phyloP scores from a whole-genome alignment of 1,140 invertebrate species.

The Drosophila nasuta region DNA sequence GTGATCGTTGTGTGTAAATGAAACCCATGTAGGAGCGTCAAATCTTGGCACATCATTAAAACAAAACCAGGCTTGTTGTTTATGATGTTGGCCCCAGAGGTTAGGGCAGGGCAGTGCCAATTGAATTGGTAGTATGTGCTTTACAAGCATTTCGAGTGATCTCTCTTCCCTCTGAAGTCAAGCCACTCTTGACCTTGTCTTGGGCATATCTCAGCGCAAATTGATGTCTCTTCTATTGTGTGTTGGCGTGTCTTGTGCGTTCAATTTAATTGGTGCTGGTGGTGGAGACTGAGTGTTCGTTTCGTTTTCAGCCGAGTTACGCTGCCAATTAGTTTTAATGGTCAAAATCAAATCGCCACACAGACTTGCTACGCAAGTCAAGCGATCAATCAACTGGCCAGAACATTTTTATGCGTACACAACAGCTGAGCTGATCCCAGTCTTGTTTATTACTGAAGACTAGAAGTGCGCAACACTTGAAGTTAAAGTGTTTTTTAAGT shows the following conservation, averaged over 20 bases:
- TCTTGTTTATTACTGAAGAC: background rate
- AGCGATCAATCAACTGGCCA: background rate
- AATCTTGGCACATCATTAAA: conserved; percentile 74
- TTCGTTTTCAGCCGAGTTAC: conserved; percentile 2
- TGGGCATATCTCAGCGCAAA: conserved; percentile 11
- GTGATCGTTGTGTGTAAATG: conserved; percentile 29
- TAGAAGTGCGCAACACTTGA: background rate
- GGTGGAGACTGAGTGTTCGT: background rate
- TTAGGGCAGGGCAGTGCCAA: conserved; percentile 33
- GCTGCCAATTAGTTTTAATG: conserved; percentile 71
- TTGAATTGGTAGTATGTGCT: conserved; percentile 42
- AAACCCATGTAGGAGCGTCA: conserved; percentile 26
- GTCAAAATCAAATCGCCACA: conserved; percentile 35
- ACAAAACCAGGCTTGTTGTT: conserved; percentile 33
- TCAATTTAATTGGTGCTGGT: conserved; percentile 29
- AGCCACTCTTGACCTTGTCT: conserved; percentile 65
- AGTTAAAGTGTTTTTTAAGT: conserved; percentile 17
- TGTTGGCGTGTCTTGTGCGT: conserved; percentile 36
- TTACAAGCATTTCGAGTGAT: conserved; percentile 44
- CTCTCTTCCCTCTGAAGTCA: conserved; percentile 21
- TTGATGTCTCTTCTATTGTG: conserved; percentile 56
- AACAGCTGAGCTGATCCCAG: conserved; percentile 13
- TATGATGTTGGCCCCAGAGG: conserved; percentile 11
- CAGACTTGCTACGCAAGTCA: conserved; percentile 48
- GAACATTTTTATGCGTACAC: conserved; percentile 38